Evolutionary conservation across 1,140 invertebrate genomes (phyloP), one percentile per base, ranked within the genome.

Genomic region (Zaprionus tsacasi): DNA sequence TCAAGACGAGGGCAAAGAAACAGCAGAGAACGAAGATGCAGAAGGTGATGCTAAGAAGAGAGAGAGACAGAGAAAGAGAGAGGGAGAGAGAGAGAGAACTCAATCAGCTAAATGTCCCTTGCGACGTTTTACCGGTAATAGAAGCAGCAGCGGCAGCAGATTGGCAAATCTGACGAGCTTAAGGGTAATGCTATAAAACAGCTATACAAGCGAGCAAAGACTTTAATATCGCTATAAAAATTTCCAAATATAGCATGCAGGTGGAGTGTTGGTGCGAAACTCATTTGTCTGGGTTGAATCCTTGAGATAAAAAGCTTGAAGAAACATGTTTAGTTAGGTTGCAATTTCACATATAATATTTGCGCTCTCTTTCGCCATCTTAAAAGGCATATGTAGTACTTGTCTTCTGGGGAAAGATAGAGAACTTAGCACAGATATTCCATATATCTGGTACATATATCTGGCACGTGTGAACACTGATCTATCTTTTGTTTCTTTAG

Each of bases 101-200:
- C 83, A 87, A 87, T 87, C 83, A 87, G 68, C 77, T 66, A 70
- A 80, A 83, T 68, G 69, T 77, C 77, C 73, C 77, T 60, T 38
- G 67, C 54, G 76, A 40, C 68, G 70, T 38, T 65, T 64, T 58
- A 50, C 48, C 43, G 54, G 58, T 57, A 72, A 78, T 76, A 64
- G 74, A 65, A 72, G 56, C 75, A 72, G 64, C 50, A 82, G 64
- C 67, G 61, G 25, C 52, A 43, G 25, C 10, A 36, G 59, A 45
- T 61, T 43, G 38, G 45, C 45, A 50, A 50, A 50, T 17, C 45
- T 50, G 45, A 21, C 45, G 45, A 30, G 7, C 52, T 71, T 54
- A 70, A 58, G 58, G 55, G 25, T 27, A 52, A 58, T 48, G 59
- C 54, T 36, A 58, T 75, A 64, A 75, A 63, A 70, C 33, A 57